Percentiles rank a stretch among this genome's conserved stretches.
Conservation (phyloP, 2,888 invertebrate genomes). For the Stegophylla sp. region DNA sequence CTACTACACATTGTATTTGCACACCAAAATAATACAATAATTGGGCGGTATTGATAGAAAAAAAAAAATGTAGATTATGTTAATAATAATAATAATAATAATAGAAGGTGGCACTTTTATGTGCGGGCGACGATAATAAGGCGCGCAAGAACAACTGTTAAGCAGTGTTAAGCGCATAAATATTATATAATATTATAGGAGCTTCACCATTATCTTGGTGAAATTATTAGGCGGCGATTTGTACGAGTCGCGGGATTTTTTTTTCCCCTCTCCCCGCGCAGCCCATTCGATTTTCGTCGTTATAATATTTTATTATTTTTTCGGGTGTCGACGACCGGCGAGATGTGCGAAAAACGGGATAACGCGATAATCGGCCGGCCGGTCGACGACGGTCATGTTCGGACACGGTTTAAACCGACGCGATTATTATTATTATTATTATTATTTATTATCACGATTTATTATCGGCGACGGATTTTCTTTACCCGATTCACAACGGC, state of each 20-base stretch:
- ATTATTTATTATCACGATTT: constrained; percentile 20
- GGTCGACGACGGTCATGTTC: constrained; percentile 43
- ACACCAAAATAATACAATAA: too few species aligned
- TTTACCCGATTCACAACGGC: not conserved
- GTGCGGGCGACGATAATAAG: too few species aligned
- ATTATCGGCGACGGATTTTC: constrained; percentile 23
- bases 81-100: too few species aligned
- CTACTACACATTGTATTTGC: too few species aligned
- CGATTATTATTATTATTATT: constrained; percentile 44
- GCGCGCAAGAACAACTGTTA: too few species aligned
- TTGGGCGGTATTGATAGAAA: too few species aligned
- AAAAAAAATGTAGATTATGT: too few species aligned
- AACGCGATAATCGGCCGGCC: constrained; percentile 15
- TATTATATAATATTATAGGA: not conserved
- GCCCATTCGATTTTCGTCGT: not conserved
- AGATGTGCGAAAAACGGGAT: constrained; percentile 25
- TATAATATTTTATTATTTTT: constrained; percentile 11
- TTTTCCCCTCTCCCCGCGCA: too few species aligned
- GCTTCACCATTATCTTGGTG: not conserved
- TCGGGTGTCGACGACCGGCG: constrained; percentile 51
- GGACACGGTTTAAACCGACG: constrained; percentile 46
- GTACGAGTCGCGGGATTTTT: not conserved
- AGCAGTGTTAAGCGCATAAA: too few species aligned
- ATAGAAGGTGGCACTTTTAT: too few species aligned
- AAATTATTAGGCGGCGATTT: constrained; percentile 10